Evolutionary conservation across 2,797 vertebrate species (phyloP).

Genomic region (Thalassophryne amazonica): DNA sequence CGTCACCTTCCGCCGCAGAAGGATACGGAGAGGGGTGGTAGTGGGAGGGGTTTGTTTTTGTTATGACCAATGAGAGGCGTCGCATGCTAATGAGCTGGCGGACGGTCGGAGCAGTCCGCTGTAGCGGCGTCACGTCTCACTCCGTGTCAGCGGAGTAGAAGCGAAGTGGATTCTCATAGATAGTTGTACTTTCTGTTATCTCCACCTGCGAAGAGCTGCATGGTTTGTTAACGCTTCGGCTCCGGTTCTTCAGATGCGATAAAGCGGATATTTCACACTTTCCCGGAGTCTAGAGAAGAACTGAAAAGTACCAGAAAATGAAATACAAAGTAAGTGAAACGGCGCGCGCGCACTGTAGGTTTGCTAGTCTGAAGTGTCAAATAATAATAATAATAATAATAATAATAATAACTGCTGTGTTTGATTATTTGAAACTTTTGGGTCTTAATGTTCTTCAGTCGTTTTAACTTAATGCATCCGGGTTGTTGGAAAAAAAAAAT

Average conservation of each 20-base stretch:
- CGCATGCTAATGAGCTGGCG: slow-evolving; percentile 33
- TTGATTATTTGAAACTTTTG: neutral
- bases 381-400: too few species aligned
- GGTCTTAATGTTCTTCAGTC: neutral
- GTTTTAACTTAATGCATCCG: slow-evolving; percentile 3
- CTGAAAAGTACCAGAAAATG: slow-evolving; percentile 62
- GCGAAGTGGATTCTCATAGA: neutral
- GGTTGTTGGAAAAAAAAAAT: neutral
- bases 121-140: slow-evolving; percentile 3
- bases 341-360: too few species aligned
- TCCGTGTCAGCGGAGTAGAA: too few species aligned
- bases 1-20: slow-evolving; percentile 3
- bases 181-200: neutral
- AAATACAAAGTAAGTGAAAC: slow-evolving; percentile 80
- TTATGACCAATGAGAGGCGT: slow-evolving; percentile 48
- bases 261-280: slow-evolving; percentile 62
- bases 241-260: slow-evolving; percentile 23
- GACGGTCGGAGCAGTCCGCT: slow-evolving; percentile 1
- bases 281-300: slow-evolving; percentile 29
- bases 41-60: neutral
- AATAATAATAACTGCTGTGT: too few species aligned
- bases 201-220: slow-evolving; percentile 11
- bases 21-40: neutral
- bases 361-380: too few species aligned
- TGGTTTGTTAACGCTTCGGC: slow-evolving; percentile 37